Conservation (phyloP, 2,888 invertebrate species). For the Reticulitermes lucifugus region DNA sequence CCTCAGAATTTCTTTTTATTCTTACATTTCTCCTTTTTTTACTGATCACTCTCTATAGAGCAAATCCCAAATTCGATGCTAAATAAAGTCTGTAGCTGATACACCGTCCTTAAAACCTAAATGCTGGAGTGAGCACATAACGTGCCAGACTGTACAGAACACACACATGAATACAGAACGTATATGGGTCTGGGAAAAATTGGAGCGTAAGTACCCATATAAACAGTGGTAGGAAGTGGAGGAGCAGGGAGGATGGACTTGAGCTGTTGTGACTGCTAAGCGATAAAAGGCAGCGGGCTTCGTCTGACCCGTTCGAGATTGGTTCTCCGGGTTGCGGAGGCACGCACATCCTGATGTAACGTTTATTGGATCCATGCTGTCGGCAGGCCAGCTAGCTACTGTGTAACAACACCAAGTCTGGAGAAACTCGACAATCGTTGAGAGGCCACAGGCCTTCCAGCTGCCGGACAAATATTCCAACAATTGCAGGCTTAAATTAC, state of each 20-base stretch:
- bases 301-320: slow-evolving; percentile 25
- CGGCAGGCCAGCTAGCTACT: background rate
- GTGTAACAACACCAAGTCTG: background rate
- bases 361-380: slow-evolving; percentile 49
- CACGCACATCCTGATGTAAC: slow-evolving; percentile 47
- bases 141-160: background rate
- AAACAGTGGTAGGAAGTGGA: background rate
- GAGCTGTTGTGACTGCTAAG: slow-evolving; percentile 15
- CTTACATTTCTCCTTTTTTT: no score
- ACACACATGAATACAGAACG: slow-evolving; percentile 16
- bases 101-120: no score
- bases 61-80: no score
- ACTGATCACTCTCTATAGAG: no score
- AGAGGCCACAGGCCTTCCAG: background rate
- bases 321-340: slow-evolving; percentile 42
- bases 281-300: slow-evolving; percentile 11
- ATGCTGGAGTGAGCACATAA: no score
- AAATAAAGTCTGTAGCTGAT: no score
- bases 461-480: slow-evolving; percentile 19
- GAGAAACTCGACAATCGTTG: background rate
- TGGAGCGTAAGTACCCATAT: slow-evolving; percentile 1
- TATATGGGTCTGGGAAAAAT: background rate
- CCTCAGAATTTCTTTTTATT: no score
- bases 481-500: background rate
- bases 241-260: background rate